These are phyloP conservation scores for Ctenopoma kingsleyae DNA, from an alignment of 2,797 vertebrate genomes.

Conservation along the genomic window DNA sequence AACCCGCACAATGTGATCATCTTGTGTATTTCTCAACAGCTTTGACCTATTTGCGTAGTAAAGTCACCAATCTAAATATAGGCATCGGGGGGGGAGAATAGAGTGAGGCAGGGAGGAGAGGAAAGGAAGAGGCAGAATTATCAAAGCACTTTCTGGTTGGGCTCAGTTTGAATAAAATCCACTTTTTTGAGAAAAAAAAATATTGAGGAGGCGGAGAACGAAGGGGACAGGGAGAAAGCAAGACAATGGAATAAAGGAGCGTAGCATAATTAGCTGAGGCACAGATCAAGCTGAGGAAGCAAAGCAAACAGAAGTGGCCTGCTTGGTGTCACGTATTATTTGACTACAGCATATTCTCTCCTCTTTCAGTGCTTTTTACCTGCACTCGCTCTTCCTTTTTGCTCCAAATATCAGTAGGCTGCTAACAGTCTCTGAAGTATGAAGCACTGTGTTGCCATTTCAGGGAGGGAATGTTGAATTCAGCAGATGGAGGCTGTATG, in stretches of 20 bases:
- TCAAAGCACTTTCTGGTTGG: constrained; percentile 55
- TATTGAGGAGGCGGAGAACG: background rate
- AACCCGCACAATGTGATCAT: constrained; percentile 50
- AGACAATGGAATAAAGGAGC: constrained; percentile 39
- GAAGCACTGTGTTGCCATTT: constrained; percentile 52
- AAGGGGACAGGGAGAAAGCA: constrained; percentile 20
- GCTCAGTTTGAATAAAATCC: constrained; percentile 59
- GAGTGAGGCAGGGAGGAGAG: constrained; percentile 15
- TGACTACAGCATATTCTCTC: constrained; percentile 24
- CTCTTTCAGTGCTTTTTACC: constrained; percentile 15
- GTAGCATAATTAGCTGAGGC: constrained; percentile 41
- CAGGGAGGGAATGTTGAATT: constrained; percentile 28
- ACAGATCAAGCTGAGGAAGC: constrained; percentile 33
- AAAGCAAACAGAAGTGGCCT: constrained; percentile 34
- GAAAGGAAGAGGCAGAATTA: constrained; percentile 36
- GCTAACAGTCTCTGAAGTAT: constrained; percentile 33
- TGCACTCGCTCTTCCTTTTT: constrained; percentile 8
- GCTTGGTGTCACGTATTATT: constrained; percentile 25
- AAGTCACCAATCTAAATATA: constrained; percentile 77
- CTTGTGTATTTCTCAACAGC: constrained; percentile 63
- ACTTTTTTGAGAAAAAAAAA: constrained; percentile 23
- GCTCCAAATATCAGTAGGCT: constrained; percentile 38
- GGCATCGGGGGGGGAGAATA: constrained; percentile 22
- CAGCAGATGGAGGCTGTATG: constrained; percentile 48
- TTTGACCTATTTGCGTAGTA: constrained; percentile 77